Percentiles rank a stretch among this genome's conserved stretches.
Evolutionary conservation across 2,797 vertebrate genomes (phyloP).

Genomic region (Numenius phaeopus): DNA sequence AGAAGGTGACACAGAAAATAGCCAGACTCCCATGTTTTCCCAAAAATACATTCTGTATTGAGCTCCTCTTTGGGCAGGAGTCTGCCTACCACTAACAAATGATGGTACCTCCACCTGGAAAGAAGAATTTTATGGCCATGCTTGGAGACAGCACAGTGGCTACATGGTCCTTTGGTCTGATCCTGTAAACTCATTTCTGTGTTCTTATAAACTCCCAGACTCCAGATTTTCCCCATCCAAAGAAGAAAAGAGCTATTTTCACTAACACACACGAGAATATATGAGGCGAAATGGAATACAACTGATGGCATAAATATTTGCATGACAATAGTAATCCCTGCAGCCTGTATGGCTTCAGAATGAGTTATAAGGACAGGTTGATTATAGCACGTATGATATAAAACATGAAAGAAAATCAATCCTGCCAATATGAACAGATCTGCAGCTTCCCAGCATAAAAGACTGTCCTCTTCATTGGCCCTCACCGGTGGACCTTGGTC

Average conservation of each 20-base stretch:
- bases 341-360: not conserved
- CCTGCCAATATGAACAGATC: not conserved
- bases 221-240: not conserved
- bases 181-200: not conserved
- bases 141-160: not conserved
- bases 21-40: not conserved
- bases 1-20: not conserved
- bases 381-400: not conserved
- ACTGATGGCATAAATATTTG: not conserved
- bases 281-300: not conserved
- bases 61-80: not conserved
- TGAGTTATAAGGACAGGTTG: not conserved
- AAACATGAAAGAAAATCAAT: not conserved
- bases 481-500: not conserved
- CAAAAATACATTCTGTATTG: not conserved
- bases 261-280: not conserved
- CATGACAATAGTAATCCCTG: not conserved
- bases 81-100: not conserved
- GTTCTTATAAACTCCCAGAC: not conserved
- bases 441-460: not conserved
- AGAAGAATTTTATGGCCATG: not conserved
- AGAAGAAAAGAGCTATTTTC: not conserved
- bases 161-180: not conserved
- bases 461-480: not conserved
- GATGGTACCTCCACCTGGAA: not conserved